Evolutionary conservation across 1,140 invertebrate species (phyloP), one percentile per base, ranked within the genome.

Genomic region (Sycophila sp.): DNA sequence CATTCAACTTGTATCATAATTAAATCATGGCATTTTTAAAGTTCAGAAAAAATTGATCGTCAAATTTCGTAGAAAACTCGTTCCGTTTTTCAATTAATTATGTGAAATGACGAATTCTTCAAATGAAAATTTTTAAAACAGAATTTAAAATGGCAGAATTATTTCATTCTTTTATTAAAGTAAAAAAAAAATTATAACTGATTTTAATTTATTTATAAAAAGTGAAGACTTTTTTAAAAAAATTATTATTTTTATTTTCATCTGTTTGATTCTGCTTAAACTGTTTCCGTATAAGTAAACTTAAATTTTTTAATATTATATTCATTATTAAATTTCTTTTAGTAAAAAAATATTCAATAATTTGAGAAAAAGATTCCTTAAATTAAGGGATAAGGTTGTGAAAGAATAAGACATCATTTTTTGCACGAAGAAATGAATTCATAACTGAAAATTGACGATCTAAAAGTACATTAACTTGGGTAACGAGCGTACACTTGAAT

Each of bases 371-470:
- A 32, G n/a, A 17, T 32, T 13, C 6, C 17, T 8, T 28, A 13
- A 24, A 1, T 15, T 0, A 51, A 11, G 13, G 60, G 38, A 40
- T 42, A 56, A 34, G 63, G 26, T 64, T 63, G 7, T 65, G 47
- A 67, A 72, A 71, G 28, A 73, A 63, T 26, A 69, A 73, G 55
- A 69, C 66, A 63, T 13, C 26, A 65, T 65, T 73, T 40, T 66
- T 71, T 70, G 68, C 60, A 81, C 78, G 76, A 76, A 77, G 71
- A 76, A 77, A 83, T 83, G 74, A 78, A 75, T 81, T 82, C 78
- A 80, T 81, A 83, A 83, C 78, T 81, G 75, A 82, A 83, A 81
- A 78, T 81, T 74, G 75, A 79, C 71, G 77, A 80, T 80, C 51
- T 75, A 81, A 82, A 83, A 80, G 70, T 81, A 83, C 80, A 83